Evolutionary conservation across 2,888 invertebrate species (phyloP).

Genomic region (Tryphoninae sp.): DNA sequence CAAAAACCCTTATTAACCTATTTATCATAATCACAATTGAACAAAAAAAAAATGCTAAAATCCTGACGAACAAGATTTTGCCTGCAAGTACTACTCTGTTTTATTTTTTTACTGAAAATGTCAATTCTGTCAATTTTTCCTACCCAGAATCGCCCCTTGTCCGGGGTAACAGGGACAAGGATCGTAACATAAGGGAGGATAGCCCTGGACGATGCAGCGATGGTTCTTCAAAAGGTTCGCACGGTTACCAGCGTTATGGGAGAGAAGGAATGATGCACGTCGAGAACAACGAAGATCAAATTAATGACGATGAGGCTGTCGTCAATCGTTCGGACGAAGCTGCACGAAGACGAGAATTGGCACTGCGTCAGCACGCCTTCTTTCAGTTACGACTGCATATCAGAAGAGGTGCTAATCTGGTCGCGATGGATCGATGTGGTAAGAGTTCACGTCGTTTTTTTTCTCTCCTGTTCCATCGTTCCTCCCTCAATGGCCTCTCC

Average conservation of each 20-base stretch:
- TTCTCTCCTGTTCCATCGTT: neutral
- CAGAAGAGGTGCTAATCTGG: slow-evolving; percentile 92
- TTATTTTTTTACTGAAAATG: neutral
- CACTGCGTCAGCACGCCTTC: slow-evolving; percentile 93
- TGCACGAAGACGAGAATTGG: slow-evolving; percentile 87
- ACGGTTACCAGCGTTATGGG: slow-evolving; percentile 71
- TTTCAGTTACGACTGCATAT: slow-evolving; percentile 95
- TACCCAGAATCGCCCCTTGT: slow-evolving; percentile 82
- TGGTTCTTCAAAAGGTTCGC: slow-evolving; percentile 80
- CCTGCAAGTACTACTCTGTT: neutral
- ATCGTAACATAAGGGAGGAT: slow-evolving; percentile 78
- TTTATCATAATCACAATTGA: neutral
- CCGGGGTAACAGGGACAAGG: slow-evolving; percentile 78
- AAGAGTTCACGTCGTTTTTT: slow-evolving; percentile 77
- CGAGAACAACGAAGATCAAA: slow-evolving; percentile 61
- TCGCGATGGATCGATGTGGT: slow-evolving; percentile 98
- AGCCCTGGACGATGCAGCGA: slow-evolving; percentile 75
- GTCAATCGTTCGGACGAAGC: slow-evolving; percentile 85
- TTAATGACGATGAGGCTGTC: slow-evolving; percentile 46
- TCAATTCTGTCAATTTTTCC: neutral
- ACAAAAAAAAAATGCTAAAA: neutral
- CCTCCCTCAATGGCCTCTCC: slow-evolving; percentile 9
- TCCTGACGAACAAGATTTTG: neutral
- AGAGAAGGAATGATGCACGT: slow-evolving; percentile 60
- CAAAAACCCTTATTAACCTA: neutral